phyloP scores from a whole-genome alignment of 2,113 vertebrate genomes.

The Cheilinus undulatus region DNA sequence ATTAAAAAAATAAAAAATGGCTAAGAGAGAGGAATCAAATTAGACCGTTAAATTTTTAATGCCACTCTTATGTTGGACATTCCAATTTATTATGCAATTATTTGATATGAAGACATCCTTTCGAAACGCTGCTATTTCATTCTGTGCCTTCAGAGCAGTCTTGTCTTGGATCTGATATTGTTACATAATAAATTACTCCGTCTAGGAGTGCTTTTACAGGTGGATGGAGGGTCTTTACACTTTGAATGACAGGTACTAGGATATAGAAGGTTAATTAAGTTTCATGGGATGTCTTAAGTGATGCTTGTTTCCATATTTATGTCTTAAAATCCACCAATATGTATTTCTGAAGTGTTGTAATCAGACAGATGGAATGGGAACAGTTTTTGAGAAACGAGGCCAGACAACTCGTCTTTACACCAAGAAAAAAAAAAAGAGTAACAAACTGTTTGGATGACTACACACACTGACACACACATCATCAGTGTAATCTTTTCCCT shows the following conservation, averaged over 20 bases:
- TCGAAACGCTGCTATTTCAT: constrained; percentile 47
- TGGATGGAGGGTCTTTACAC: neutral
- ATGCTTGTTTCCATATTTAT: neutral
- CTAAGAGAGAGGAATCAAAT: constrained; percentile 33
- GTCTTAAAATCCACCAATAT: neutral
- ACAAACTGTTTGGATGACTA: constrained; percentile 67
- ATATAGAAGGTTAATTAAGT: neutral
- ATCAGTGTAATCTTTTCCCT: constrained; percentile 63
- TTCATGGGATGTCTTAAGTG: neutral
- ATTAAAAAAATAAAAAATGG: neutral
- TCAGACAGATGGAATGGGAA: constrained; percentile 41
- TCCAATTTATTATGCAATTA: constrained; percentile 69
- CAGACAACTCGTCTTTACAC: constrained; percentile 55
- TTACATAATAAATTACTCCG: constrained; percentile 3
- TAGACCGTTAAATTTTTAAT: constrained; percentile 64
- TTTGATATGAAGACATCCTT: constrained; percentile 53
- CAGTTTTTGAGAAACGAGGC: constrained; percentile 49
- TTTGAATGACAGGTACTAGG: neutral
- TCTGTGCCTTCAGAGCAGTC: constrained; percentile 22
- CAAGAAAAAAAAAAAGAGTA: constrained; percentile 20
- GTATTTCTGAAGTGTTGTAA: constrained; percentile 9
- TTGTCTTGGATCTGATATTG: constrained; percentile 22
- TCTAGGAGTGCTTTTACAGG: neutral
- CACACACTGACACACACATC: constrained; percentile 42
- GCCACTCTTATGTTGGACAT: constrained; percentile 46